A percentile compares a stretch with the other conserved stretches of the same genome.
Evolutionary conservation across 2,888 invertebrate genomes (phyloP).

Genomic region (Sarcophaga subvicina): DNA sequence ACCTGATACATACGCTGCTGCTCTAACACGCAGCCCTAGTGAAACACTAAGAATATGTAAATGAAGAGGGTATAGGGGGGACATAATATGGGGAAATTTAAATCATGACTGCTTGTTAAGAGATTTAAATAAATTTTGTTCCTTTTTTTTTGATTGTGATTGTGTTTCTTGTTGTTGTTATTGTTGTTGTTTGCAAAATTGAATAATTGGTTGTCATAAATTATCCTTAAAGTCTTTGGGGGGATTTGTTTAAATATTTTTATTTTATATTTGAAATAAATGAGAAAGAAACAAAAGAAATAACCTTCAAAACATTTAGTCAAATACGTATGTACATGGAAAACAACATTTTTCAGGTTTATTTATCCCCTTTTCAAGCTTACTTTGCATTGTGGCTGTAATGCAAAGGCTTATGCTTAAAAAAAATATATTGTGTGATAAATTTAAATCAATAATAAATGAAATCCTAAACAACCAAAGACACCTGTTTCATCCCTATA

Average conservation of each 20-base stretch:
- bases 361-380: background rate
- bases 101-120: slow-evolving; percentile 30
- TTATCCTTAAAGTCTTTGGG: slow-evolving; percentile 45
- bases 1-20: too few relatives aligned
- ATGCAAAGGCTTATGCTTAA: background rate
- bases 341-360: background rate
- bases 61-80: too few relatives aligned
- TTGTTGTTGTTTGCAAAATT: slow-evolving; percentile 24
- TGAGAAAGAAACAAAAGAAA: background rate
- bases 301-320: slow-evolving; percentile 38
- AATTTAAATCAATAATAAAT: background rate
- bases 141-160: background rate
- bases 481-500: background rate
- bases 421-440: background rate
- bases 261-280: background rate
- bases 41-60: background rate
- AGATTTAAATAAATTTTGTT: slow-evolving; percentile 32
- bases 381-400: background rate
- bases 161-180: too few relatives aligned
- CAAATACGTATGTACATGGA: background rate
- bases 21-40: too few relatives aligned
- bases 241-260: slow-evolving; percentile 45
- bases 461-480: background rate
- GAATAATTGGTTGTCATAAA: slow-evolving; percentile 67
- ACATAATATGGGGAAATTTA: background rate